Percentiles rank a stretch among this genome's conserved stretches.
phyloP scores from a whole-genome alignment of 2,113 vertebrate species.

The Gambusia holbrooki region DNA sequence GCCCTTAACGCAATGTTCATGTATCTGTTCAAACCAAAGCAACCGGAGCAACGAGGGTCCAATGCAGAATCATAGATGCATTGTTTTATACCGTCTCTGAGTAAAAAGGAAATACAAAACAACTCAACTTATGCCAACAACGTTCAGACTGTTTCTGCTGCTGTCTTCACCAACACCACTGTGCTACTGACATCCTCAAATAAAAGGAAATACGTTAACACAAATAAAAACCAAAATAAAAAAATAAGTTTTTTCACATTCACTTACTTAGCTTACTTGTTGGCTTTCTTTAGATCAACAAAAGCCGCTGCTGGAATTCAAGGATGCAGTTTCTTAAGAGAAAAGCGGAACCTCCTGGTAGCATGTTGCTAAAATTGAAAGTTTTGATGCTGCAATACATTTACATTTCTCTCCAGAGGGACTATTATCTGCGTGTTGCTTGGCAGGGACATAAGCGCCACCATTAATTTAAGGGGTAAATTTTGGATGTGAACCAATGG shows the following conservation, averaged over 20 bases:
- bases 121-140: constrained; percentile 35
- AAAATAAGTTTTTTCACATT: constrained; percentile 80
- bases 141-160: constrained; percentile 36
- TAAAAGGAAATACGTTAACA: constrained; percentile 67
- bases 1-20: constrained; percentile 60
- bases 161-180: constrained; percentile 41
- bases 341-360: constrained; percentile 30
- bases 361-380: constrained; percentile 49
- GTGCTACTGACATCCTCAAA: constrained; percentile 60
- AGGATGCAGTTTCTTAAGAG: constrained; percentile 38
- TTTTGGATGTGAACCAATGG: constrained; percentile 57
- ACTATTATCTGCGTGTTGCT: constrained; percentile 47
- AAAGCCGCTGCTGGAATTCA: constrained; percentile 55
- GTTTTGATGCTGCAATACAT: constrained; percentile 52
- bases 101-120: constrained; percentile 53
- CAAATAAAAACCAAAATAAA: constrained; percentile 64
- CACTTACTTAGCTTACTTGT: constrained; percentile 79
- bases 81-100: constrained; percentile 66
- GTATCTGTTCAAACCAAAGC: constrained; percentile 75
- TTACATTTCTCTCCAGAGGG: constrained; percentile 46
- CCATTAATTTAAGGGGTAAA: constrained; percentile 50
- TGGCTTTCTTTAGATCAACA: constrained; percentile 72
- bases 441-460: constrained; percentile 49
- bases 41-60: constrained; percentile 66
- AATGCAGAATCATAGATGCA: constrained; percentile 52